These are phyloP conservation scores for Lithosia quadra DNA, from an alignment of 2,888 invertebrate genomes.

Conservation along the genomic window DNA sequence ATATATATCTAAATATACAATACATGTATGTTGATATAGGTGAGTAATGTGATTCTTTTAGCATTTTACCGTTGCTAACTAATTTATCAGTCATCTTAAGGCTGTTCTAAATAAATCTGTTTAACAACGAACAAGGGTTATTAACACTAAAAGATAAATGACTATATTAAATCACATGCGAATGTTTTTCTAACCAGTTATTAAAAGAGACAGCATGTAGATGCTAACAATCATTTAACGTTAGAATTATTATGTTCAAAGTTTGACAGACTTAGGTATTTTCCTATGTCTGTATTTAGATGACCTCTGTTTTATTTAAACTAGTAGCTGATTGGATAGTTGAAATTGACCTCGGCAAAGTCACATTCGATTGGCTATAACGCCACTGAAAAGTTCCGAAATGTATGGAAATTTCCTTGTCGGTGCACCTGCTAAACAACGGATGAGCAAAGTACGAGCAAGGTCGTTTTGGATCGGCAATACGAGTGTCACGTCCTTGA, in stretches of 20 bases:
- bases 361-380: too few relatives aligned
- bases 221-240: slow-evolving; percentile 8
- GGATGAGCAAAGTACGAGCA: too few relatives aligned
- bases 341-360: too few relatives aligned
- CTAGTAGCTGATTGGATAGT: too few relatives aligned
- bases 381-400: too few relatives aligned
- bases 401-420: too few relatives aligned
- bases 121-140: slow-evolving; percentile 18
- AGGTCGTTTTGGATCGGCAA: too few relatives aligned
- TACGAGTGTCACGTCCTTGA: too few relatives aligned
- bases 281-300: not conserved
- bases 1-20: not conserved
- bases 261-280: slow-evolving; percentile 1
- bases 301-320: not conserved
- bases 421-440: too few relatives aligned
- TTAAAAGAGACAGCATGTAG: slow-evolving; percentile 7
- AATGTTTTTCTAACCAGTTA: slow-evolving; percentile 25
- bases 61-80: slow-evolving; percentile 22
- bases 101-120: slow-evolving; percentile 21
- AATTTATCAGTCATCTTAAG: slow-evolving; percentile 26
- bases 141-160: slow-evolving; percentile 25
- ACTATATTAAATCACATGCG: slow-evolving; percentile 17
- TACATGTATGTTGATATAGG: not conserved
- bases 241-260: not conserved
- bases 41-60: slow-evolving; percentile 7